Evolutionary conservation across 2,888 invertebrate species (phyloP).

Genomic region (Sinhomidia bicolor): DNA sequence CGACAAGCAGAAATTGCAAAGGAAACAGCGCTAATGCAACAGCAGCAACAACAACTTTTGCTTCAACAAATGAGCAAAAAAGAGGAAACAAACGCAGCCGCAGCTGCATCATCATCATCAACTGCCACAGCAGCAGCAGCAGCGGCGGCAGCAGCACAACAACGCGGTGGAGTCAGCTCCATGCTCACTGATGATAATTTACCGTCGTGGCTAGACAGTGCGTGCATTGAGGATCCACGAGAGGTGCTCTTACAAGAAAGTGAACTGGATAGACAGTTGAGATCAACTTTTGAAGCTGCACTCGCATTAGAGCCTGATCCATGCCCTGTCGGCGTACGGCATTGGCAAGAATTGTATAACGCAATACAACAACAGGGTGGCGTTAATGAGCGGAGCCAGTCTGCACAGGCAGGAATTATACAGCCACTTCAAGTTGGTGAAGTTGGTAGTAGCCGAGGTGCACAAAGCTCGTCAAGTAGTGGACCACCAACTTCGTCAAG

Average conservation of each 20-base stretch:
- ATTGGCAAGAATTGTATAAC: slow-evolving; percentile 30
- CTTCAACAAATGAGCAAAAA: neutral
- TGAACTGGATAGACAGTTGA: slow-evolving; percentile 31
- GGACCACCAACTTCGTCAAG: neutral
- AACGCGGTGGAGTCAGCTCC: neutral
- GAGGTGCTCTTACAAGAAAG: neutral
- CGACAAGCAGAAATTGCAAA: slow-evolving; percentile 75
- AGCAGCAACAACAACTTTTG: neutral
- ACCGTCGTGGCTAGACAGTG: neutral
- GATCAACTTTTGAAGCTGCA: slow-evolving; percentile 24
- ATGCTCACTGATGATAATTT: neutral
- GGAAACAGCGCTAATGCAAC: slow-evolving; percentile 3
- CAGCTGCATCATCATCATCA: neutral
- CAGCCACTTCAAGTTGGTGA: neutral
- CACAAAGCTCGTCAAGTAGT: neutral
- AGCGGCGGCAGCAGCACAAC: neutral
- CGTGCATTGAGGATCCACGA: neutral
- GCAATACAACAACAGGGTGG: neutral
- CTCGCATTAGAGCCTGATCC: slow-evolving; percentile 37
- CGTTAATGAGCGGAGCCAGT: neutral
- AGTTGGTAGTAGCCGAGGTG: neutral
- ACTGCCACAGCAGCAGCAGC: neutral
- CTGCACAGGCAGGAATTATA: slow-evolving; percentile 18
- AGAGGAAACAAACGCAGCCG: neutral
- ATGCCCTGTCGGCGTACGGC: slow-evolving; percentile 1